Evolutionary conservation across 2,888 invertebrate genomes (phyloP).

Genomic region (Linyphia triangularis): DNA sequence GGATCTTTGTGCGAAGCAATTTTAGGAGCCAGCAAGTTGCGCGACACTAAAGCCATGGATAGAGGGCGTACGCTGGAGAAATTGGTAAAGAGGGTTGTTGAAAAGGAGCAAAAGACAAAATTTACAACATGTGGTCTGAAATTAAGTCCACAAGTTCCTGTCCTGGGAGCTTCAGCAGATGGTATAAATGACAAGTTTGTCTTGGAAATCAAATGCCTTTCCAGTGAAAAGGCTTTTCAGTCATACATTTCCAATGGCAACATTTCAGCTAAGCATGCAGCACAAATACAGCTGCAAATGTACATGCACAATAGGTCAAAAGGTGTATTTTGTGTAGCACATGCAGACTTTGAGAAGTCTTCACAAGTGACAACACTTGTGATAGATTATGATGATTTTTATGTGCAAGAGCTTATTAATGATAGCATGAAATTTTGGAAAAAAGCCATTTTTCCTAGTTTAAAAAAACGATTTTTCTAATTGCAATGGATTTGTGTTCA

Average conservation of each 20-base stretch:
- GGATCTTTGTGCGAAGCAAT: not conserved
- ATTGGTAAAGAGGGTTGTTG: not conserved
- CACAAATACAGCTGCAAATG: slow-evolving; percentile 17
- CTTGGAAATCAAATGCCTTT: not conserved
- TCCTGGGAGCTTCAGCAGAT: not conserved
- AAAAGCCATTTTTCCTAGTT: not conserved
- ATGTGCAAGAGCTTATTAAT: not conserved
- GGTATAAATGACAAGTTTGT: not conserved
- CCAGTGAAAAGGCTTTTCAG: not conserved
- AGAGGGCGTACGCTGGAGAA: not conserved
- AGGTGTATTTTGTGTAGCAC: not conserved
- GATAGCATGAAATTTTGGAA: not conserved
- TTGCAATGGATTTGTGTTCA: not conserved
- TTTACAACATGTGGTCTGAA: not conserved
- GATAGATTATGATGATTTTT: not conserved
- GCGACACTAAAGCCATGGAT: not conserved
- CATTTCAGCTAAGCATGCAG: not conserved
- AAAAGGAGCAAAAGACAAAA: not conserved
- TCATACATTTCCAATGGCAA: not conserved
- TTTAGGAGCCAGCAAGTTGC: not conserved
- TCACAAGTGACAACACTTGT: not conserved
- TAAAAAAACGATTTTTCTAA: not conserved
- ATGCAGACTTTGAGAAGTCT: not conserved
- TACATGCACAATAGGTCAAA: not conserved
- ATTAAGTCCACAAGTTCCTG: not conserved